A percentile compares a stretch with the other conserved stretches of the same genome.
These are phyloP conservation scores for Poeciliopsis occidentalis DNA, from an alignment of 2,113 vertebrate species.

Conservation along the genomic window DNA sequence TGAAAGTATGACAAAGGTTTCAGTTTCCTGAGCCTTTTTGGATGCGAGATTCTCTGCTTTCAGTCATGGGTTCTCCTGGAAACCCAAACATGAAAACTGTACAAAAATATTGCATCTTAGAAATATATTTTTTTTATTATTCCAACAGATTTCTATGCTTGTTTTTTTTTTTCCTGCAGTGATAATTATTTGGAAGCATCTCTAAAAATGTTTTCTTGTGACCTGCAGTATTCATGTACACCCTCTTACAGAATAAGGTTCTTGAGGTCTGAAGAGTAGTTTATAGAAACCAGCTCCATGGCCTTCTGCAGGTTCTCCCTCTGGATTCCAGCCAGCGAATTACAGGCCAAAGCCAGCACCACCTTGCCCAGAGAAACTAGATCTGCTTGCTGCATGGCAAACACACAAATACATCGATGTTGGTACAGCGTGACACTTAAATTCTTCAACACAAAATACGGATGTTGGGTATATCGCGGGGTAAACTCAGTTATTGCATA, in stretches of 20 bases:
- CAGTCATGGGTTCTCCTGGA: too few species aligned
- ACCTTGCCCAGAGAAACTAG: constrained; percentile 98
- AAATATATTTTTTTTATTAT: background rate
- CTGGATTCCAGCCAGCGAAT: constrained; percentile 98
- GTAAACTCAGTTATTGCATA: background rate
- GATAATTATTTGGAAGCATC: background rate
- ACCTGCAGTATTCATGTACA: background rate
- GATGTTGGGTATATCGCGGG: background rate
- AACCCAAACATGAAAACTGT: background rate
- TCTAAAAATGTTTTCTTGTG: background rate
- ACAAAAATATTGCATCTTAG: background rate
- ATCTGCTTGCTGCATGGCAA: constrained; percentile 91
- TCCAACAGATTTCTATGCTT: background rate
- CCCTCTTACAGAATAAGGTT: constrained; percentile 97
- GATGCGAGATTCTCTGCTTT: background rate
- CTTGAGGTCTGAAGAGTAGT: constrained; percentile 99
- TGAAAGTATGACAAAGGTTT: background rate
- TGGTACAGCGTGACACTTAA: background rate
- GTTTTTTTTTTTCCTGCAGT: background rate
- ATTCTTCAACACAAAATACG: background rate
- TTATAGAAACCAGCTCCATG: constrained; percentile 99
- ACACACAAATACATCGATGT: background rate
- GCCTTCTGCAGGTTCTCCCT: constrained; percentile 99
- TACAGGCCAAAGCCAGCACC: constrained; percentile 97
- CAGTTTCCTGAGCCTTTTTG: background rate